Conservation (phyloP, 2,797 vertebrate genomes). For the Anas flavirostris region DNA sequence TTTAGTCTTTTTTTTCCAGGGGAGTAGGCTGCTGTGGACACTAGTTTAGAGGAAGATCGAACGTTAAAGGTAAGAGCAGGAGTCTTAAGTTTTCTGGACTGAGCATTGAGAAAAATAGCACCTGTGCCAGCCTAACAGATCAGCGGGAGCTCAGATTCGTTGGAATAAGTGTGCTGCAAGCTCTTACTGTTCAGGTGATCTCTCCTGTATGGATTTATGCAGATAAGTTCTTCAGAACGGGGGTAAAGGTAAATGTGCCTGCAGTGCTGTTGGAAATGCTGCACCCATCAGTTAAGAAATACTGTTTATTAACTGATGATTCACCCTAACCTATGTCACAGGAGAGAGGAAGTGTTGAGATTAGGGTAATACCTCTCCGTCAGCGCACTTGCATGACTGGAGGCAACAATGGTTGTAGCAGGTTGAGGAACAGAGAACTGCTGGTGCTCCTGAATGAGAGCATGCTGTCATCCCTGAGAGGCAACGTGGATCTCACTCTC, state of each 20-base stretch:
- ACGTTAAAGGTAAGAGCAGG: conserved; percentile 49
- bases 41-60: conserved; percentile 38
- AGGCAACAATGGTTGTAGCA: background rate
- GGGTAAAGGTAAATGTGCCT: background rate
- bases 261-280: background rate
- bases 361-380: background rate
- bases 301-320: conserved; percentile 49
- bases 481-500: background rate
- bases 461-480: background rate
- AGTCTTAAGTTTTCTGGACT: background rate
- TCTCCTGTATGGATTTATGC: background rate
- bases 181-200: background rate
- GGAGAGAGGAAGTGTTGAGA: conserved; percentile 11
- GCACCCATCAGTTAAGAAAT: conserved; percentile 45
- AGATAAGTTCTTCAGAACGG: background rate
- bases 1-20: background rate
- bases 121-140: background rate
- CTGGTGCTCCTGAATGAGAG: background rate
- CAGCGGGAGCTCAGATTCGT: background rate
- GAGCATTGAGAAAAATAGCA: background rate
- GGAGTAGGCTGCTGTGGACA: conserved; percentile 11
- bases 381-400: conserved; percentile 5
- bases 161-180: background rate
- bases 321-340: conserved; percentile 9
- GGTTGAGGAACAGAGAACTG: background rate